Evolutionary conservation across 1,140 invertebrate species (phyloP), one percentile per base, ranked within the genome.

Genomic region (Drosophila ficusphila): DNA sequence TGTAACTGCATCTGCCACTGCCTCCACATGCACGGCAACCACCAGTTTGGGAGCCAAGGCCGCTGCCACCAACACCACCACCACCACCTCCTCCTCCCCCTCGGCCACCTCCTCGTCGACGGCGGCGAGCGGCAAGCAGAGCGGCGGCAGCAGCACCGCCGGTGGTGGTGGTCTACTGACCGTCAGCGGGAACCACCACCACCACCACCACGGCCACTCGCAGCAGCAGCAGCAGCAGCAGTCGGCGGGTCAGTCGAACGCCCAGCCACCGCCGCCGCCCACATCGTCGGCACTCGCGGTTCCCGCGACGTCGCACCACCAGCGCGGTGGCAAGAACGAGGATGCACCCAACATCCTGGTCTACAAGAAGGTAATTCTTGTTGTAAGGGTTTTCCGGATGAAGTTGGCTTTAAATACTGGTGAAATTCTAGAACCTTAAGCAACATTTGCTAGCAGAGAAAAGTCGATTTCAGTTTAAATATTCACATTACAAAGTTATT

Each of bases 271-370:
- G 12, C 69, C 52, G 8, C 76, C 54, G 23, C 49, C 61, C 16
- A 33, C 60, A 3, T 14, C 71, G 2, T 36, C 46, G 31, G 23
- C 68, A 9, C 19, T 49, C 19, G 53, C 49, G 3, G 62, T 68
- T 29, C 64, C 54, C n/a, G 39, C 64, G 29, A 47, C 73, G 29
- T 72, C 68, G 39, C 39, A 79, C 34, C 76, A 91, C 36, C 76
- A 91, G 54, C 58, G 76, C 19, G 69, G 76, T 33, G 79, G 69
- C 39, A 89, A 76, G 42, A 90, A 89, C 51, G 90, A 91, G 53
- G 90, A 91, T 79, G 90, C 91, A n/a, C 91, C 91, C 27, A 91
- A 91, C 41, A 91, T 91, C 44, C 49, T 91, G 21, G 91, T 91
- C 11, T 91, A 91, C 49, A 91, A 91, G 56, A 91, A 91, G 89